Conservation (phyloP, 1,140 invertebrate genomes). For the Holotrichia oblita region DNA sequence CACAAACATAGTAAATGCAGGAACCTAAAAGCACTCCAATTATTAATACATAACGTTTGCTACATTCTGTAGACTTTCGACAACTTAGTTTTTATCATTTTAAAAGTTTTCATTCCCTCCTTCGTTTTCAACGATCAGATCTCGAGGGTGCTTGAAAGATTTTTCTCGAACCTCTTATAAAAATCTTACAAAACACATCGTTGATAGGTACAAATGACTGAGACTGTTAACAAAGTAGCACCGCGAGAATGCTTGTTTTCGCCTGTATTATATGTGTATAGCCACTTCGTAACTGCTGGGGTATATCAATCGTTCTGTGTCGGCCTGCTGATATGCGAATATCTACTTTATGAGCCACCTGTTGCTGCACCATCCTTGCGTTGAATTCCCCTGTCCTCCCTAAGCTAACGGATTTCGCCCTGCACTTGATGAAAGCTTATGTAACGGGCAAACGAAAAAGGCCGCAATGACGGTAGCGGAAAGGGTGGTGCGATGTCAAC, state of each 20-base stretch:
- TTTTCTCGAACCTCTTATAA: slow-evolving; percentile 48
- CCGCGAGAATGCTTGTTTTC: slow-evolving; percentile 6
- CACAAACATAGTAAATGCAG: too few relatives aligned
- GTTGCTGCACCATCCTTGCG: slow-evolving; percentile 51
- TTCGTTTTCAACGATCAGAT: background rate
- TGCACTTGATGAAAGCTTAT: slow-evolving; percentile 55
- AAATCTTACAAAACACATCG: slow-evolving; percentile 43
- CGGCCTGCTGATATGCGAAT: slow-evolving; percentile 57
- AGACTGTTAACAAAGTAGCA: background rate
- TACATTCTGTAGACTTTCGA: background rate
- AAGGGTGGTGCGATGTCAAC: slow-evolving; percentile 23
- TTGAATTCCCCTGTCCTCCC: slow-evolving; percentile 43
- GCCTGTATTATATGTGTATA: background rate
- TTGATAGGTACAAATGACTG: slow-evolving; percentile 17
- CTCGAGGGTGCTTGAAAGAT: slow-evolving; percentile 45
- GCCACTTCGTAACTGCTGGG: slow-evolving; percentile 37
- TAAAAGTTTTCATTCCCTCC: background rate
- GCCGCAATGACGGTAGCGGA: background rate
- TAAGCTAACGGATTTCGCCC: slow-evolving; percentile 55
- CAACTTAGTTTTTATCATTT: background rate
- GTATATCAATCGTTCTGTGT: slow-evolving; percentile 56
- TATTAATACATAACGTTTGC: too few relatives aligned
- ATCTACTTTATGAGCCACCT: slow-evolving; percentile 60
- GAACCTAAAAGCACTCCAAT: too few relatives aligned
- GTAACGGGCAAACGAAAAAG: slow-evolving; percentile 34